Percentiles rank a stretch among this genome's conserved stretches.
These are phyloP conservation scores for Tautogolabrus adspersus DNA, from an alignment of 2,113 vertebrate species.

Conservation along the genomic window DNA sequence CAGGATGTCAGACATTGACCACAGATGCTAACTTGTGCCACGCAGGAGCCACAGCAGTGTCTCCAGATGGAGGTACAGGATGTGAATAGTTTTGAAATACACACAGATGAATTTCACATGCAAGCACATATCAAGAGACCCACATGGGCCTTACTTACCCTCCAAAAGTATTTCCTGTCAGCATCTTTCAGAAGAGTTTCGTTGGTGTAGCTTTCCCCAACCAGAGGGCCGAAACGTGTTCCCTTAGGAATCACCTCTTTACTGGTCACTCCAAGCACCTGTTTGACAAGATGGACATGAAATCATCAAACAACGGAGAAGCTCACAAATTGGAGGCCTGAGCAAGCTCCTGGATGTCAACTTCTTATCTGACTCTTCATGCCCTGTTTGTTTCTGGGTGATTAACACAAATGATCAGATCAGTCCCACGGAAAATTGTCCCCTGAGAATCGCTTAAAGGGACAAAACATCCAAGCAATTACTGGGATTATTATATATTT, in stretches of 20 bases:
- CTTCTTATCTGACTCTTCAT: slow-evolving; percentile 8
- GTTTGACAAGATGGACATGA: slow-evolving; percentile 40
- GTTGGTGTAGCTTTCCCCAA: slow-evolving; percentile 91
- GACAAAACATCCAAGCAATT: background rate
- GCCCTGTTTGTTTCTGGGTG: slow-evolving; percentile 1
- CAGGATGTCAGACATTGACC: slow-evolving; percentile 63
- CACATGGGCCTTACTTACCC: slow-evolving; percentile 85
- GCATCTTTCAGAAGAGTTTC: slow-evolving; percentile 90
- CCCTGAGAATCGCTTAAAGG: background rate
- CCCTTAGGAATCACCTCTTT: slow-evolving; percentile 95
- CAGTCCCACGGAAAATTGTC: too few species aligned
- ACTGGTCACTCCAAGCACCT: slow-evolving; percentile 92
- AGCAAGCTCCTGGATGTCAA: slow-evolving; percentile 18
- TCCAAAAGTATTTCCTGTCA: slow-evolving; percentile 95
- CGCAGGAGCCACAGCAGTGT: slow-evolving; percentile 10
- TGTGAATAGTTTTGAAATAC: slow-evolving; percentile 53
- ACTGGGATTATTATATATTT: background rate
- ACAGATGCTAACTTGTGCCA: slow-evolving; percentile 51
- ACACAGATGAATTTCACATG: slow-evolving; percentile 11
- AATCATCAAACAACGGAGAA: slow-evolving; percentile 34
- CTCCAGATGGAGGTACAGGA: slow-evolving; percentile 61
- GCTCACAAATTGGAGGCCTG: slow-evolving; percentile 30
- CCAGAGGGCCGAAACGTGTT: slow-evolving; percentile 93
- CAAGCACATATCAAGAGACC: slow-evolving; percentile 23
- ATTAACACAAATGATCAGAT: slow-evolving; percentile 24